Evolutionary conservation across 2,888 invertebrate species (phyloP), one percentile per base, ranked within the genome.

Genomic region (Cerceris ruficornis): DNA sequence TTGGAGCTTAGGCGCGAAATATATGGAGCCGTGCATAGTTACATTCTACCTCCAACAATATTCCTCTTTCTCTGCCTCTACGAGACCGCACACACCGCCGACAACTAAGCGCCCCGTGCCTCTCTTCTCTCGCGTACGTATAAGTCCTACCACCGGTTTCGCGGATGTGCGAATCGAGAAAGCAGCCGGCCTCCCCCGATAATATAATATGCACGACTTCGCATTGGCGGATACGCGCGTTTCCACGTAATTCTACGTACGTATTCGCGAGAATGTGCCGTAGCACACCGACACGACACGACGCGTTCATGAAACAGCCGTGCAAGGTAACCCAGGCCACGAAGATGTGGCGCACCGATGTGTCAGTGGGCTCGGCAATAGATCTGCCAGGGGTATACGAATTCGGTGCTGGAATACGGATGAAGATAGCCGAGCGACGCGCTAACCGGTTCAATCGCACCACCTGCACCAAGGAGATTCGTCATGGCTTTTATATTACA

Each of bases 401-500:
- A 68, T 77, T 75, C 75, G 66, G 54, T 49, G 70, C 62, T 58
- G 80, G 84, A 86, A 86, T 86, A 83, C 81, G 80, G 75, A 86
- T 84, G 81, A 80, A 84, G 83, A 78, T 75, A 70, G 68, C 68
- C 71, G 43, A 43, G 42, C 62, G 50, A 57, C 46, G 65, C 65
- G 55, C 15, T 58, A 74, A 59, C 58, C 69, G 69, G 54, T 17
- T 57, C 50, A 58, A 68, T 55, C 60, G 59, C n/a, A 42, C 54
- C 64, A 49, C 49, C 55, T 69, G 46, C 14, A 60, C 8, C 43
- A 9, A 17, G 17, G 17, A 9, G 6, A 59, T 54, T 50, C 52
- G 13, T 7, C 28, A 28, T 13, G 14, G 13, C 17, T 69, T 79
- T 50, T 64, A 60, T 41, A 17, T 70, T 50, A 46, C 8, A 46